Evolutionary conservation across 2,888 invertebrate species (phyloP), one percentile per base, ranked within the genome.

Genomic region (Chaetogeoica ovagalla): DNA sequence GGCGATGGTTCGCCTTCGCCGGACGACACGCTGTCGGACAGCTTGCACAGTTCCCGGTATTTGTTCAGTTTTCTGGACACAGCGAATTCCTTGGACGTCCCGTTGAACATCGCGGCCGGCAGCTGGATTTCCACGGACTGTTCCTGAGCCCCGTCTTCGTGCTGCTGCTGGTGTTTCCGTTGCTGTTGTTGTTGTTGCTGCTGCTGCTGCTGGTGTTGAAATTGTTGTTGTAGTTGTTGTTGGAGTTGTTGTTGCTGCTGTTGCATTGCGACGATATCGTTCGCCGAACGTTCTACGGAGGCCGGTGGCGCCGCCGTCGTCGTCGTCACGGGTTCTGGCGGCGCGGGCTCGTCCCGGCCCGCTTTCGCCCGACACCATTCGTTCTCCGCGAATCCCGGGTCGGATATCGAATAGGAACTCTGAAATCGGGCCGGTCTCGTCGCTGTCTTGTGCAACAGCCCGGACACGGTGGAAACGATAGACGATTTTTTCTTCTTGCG

Each of bases 391-490:
- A 84, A 92, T 69, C 92, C 82, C 5, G 81, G 91, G 86, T 93
- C 93, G 6, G 92, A 92, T 71, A 85, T 93, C 93, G 17, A 93
- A 93, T 73, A 93, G 85, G 0, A 92, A 92, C 84, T 91, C 91
- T 0, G 88, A 86, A 17, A 71, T 17, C 57, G 76, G 19, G 4
- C 48, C 8, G 76, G 43, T 63, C 62, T 79, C 15, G 70, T 21
- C n/a, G 63, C 37, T 0, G 94, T 94, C 87, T 94, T 95, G 86
- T 94, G 94, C 84, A 95, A 87, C 82, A 95, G 90, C 37, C 93
- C 94, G 1, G 94, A 94, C 87, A 95, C 92, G 0, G 94, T 94
- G 0, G 94, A 91, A 0, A 94, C 93, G 75, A 95, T 88, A 8
- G 92, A 91, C 83, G 43, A 43, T 43, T 93, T 92, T 85, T 93